Evolutionary conservation across 2,888 invertebrate genomes (phyloP), one percentile per base, ranked within the genome.

Genomic region (Sicus ferrugineus): DNA sequence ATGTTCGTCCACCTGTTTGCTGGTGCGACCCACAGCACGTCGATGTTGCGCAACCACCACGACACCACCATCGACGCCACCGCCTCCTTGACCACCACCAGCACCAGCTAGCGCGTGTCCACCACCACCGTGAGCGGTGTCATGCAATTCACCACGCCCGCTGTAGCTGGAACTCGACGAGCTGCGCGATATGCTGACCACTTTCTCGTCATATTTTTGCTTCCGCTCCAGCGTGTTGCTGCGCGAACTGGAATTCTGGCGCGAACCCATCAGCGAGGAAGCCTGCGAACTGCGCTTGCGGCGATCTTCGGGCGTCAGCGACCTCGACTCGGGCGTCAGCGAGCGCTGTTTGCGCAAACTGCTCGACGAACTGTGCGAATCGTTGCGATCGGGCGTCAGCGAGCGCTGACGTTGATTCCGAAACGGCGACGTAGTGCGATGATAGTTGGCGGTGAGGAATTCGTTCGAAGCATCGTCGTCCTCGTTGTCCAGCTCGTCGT

Each of bases 401-500:
- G 85, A 85, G 31, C 85, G 79, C 63, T 85, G 85, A 7, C 84
- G 83, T 48, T 82, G 82, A 6, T 78, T 77, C 67, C 82, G 81
- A 23, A 81, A 83, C 0, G 81, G 83, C 1, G 84, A 83, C 30
- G 79, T 79, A 58, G 68, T 76, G 58, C 78, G 76, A 68, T 84
- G 83, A 58, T 80, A 83, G 34, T 73, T 78, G 26, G 81, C 78
- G 38, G 83, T 81, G 2, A 84, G 78, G 54, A 84, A 84, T 74
- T 84, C 84, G 42, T 77, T 82, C 5, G 83, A 78, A 61, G 80
- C 82, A 56, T 80, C 87, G 68, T 77, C 78, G 31, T 82, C 87
- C 68, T 88, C 88, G 70, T 88, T 88, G 72, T 88, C 88, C 73
- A 88, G 84, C 61, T 88, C 88, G 68, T 88, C 89, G 26, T 88